Base-by-base conservation (phyloP, 2,113 vertebrate genomes). In the Accipiter virgatus region DNA sequence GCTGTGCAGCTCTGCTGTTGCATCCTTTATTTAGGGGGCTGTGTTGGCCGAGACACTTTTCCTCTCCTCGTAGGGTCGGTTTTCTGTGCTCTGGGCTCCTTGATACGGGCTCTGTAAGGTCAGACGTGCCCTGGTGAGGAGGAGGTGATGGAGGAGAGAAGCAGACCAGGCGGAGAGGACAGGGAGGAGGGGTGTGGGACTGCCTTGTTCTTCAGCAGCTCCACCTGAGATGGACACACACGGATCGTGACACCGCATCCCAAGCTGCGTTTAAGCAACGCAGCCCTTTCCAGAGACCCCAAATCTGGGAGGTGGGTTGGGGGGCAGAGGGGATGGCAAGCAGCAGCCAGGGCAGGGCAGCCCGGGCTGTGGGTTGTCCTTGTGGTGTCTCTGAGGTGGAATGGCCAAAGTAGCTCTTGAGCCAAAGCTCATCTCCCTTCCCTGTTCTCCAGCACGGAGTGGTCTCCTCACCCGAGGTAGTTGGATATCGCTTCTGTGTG, bases 401-500 rank as follows among this genome's bases (percentile, higher is more conserved):
- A 11, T 13, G 20, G 36, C 31, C 36, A 43, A n/a, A 6, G 53
- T n/a, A 17, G 43, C 21, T 59, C 18, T 43, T 59, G 59, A 92
- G 48, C 38, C 63, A 81, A 58, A 26, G 23, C 48, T 82, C 31
- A 7, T 52, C 11, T 65, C 32, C 61, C 11, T 87, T 70, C 23
- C 32, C 0, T 0, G 0, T 53, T 81, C 48, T 70, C 9, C 26
- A 13, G 81, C 6, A 65, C 0, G 0, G 58, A 88, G 32, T 0
- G 0, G 15, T 38, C 55, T 96, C 58, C 45, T 83, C 36, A 70
- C n/a, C 22, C 4, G 0, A 56, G 56, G 59, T 85, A 58, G 50
- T 38, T 56, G 40, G 40, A 15, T 86, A 43, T 75, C 1, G 13
- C 53, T 87, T 70, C 70, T 81, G 40, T 45, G 86, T 2, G 3